Percentiles rank a stretch among this genome's conserved stretches.
Evolutionary conservation across 2,113 vertebrate species (phyloP).

Genomic region (Hippocampus zosterae): DNA sequence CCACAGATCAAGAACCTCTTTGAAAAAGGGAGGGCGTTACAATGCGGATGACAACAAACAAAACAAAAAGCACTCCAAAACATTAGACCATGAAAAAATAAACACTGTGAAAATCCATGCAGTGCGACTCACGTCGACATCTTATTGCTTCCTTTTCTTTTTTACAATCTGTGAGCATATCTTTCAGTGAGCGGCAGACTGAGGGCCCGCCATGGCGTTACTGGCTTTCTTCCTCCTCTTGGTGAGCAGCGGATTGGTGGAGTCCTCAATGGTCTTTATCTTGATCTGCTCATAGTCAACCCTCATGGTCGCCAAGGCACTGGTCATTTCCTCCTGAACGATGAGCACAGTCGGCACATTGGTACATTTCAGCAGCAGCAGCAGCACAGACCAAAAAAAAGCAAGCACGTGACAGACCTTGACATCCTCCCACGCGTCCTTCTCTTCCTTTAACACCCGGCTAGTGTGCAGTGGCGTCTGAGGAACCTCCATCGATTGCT

Average conservation of each 20-base stretch:
- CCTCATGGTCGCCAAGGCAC: conserved; percentile 95
- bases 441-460: conserved; percentile 92
- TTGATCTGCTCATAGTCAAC: conserved; percentile 98
- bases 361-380: not conserved
- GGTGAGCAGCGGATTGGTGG: conserved; percentile 90
- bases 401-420: conserved; percentile 75
- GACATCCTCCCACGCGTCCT: conserved; percentile 93
- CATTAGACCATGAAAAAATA: conserved; percentile 61
- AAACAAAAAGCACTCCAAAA: conserved; percentile 52
- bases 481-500: conserved; percentile 96
- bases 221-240: conserved; percentile 92
- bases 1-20: conserved; percentile 40
- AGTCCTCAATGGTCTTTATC: conserved; percentile 96
- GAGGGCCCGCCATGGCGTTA: conserved; percentile 51
- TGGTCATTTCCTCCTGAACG: conserved; percentile 96
- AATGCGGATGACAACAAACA: conserved; percentile 62
- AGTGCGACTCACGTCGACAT: conserved; percentile 46
- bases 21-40: conserved; percentile 49
- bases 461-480: conserved; percentile 97
- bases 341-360: not conserved
- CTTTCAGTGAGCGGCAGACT: conserved; percentile 68
- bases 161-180: conserved; percentile 68
- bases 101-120: conserved; percentile 61
- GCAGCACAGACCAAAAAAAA: not conserved
- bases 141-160: conserved; percentile 83